Percentiles rank a stretch among this genome's conserved stretches.
These are phyloP conservation scores for Rynchops niger DNA, from an alignment of 2,113 vertebrate genomes.

Conservation along the genomic window DNA sequence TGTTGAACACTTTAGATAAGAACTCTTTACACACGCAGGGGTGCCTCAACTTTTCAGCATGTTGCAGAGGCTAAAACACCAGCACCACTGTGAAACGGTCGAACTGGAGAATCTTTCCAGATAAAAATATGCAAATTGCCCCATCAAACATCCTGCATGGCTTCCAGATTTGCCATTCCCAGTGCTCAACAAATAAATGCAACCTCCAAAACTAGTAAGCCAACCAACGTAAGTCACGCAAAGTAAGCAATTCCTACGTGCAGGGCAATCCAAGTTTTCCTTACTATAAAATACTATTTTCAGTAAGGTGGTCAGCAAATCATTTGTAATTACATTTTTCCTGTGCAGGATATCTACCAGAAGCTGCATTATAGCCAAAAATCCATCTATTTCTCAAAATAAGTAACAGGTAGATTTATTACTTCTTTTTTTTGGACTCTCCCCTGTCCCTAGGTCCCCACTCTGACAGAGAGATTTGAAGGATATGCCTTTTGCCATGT, in stretches of 20 bases:
- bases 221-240: not conserved
- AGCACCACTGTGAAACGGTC: slow-evolving; percentile 4
- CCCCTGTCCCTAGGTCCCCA: too few relatives aligned
- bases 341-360: not conserved
- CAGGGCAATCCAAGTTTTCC: not conserved
- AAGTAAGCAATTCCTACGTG: not conserved
- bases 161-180: not conserved
- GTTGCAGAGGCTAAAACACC: not conserved
- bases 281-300: not conserved
- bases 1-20: slow-evolving; percentile 23
- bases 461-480: not conserved
- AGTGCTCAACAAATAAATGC: not conserved
- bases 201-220: not conserved
- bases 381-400: not conserved
- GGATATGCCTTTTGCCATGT: not conserved
- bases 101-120: not conserved
- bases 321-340: not conserved
- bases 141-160: not conserved
- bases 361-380: not conserved
- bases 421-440: too few relatives aligned
- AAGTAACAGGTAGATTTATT: not conserved
- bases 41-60: slow-evolving; percentile 14
- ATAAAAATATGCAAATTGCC: slow-evolving; percentile 10
- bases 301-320: not conserved
- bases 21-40: slow-evolving; percentile 2